Conservation (phyloP, 2,113 vertebrate species). For the Cephalopterus ornatus region DNA sequence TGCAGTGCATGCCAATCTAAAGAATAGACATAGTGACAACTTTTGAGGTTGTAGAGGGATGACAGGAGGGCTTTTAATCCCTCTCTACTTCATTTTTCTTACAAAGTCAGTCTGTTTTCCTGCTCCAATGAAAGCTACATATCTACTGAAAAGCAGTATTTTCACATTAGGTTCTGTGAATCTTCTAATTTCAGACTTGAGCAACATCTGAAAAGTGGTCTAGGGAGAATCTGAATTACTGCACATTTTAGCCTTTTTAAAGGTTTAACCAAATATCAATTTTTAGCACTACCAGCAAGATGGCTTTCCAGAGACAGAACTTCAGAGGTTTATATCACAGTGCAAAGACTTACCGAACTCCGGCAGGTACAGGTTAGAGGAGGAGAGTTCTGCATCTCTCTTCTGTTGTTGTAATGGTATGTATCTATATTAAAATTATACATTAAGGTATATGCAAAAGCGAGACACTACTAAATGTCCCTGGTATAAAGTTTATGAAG, state of each 20-base stretch:
- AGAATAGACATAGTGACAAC: neutral
- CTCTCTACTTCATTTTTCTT: neutral
- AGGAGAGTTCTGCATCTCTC: constrained; percentile 68
- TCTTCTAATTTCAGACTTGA: neutral
- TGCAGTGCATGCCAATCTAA: neutral
- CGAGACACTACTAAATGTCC: neutral
- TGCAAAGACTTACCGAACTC: constrained; percentile 86
- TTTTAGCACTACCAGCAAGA: constrained; percentile 85
- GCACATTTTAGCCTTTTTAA: neutral
- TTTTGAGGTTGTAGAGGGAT: neutral
- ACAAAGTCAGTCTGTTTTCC: neutral
- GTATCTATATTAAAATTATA: neutral
- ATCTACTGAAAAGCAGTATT: neutral
- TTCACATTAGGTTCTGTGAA: neutral
- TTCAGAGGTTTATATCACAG: constrained; percentile 84
- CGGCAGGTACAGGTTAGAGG: constrained; percentile 79
- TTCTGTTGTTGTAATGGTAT: constrained; percentile 77
- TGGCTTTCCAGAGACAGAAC: constrained; percentile 81
- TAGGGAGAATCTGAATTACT: neutral
- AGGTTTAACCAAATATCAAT: neutral
- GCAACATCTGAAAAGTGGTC: neutral
- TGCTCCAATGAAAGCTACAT: neutral
- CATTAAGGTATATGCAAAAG: neutral
- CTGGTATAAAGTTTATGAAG: neutral
- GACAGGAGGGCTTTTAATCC: neutral